Conservation (phyloP, 2,888 invertebrate genomes). For the Fragum sueziense region DNA sequence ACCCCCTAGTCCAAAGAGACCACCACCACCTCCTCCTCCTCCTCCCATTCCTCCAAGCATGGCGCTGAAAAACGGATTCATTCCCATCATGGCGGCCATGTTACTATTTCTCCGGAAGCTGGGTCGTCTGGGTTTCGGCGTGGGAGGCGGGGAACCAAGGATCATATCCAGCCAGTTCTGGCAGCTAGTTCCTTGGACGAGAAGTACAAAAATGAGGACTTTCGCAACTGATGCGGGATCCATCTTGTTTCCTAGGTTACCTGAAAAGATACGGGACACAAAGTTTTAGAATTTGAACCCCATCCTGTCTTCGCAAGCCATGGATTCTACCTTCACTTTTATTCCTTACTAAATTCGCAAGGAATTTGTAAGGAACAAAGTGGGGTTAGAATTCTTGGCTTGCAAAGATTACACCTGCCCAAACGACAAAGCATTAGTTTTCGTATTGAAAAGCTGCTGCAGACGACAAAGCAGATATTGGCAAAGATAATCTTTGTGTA, state of each 20-base stretch:
- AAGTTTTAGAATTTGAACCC: too few relatives aligned
- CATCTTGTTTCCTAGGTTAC: not conserved
- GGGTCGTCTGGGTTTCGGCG: not conserved
- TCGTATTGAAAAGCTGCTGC: too few relatives aligned
- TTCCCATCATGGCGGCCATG: not conserved
- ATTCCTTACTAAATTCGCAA: too few relatives aligned
- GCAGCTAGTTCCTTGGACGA: conserved; percentile 1
- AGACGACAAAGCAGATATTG: too few relatives aligned
- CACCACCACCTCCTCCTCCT: not conserved
- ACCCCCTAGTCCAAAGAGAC: not conserved
- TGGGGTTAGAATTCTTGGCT: too few relatives aligned
- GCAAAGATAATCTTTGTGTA: too few relatives aligned
- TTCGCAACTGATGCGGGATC: not conserved
- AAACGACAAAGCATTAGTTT: too few relatives aligned
- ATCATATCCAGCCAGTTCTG: conserved; percentile 12
- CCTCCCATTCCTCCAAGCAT: not conserved
- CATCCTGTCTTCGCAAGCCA: too few relatives aligned
- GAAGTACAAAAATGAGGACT: conserved; percentile 6
- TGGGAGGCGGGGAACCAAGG: not conserved
- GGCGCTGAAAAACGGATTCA: not conserved
- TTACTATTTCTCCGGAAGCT: not conserved
- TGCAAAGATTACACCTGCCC: too few relatives aligned
- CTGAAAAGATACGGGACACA: too few relatives aligned
- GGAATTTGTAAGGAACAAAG: too few relatives aligned
- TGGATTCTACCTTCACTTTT: too few relatives aligned